phyloP scores from a whole-genome alignment of 2,113 vertebrate genomes.

The Corythornis cristatus region DNA sequence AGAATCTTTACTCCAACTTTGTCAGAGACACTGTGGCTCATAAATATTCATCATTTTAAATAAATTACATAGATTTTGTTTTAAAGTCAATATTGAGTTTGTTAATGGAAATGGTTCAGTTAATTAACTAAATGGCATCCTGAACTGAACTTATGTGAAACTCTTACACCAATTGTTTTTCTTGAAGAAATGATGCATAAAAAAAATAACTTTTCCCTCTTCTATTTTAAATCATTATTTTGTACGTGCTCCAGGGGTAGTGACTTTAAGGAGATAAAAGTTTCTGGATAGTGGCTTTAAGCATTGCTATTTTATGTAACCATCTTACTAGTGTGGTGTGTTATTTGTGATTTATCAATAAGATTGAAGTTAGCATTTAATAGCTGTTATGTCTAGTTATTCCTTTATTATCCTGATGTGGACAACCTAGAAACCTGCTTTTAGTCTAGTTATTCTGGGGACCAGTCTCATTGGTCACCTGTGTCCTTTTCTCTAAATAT shows the following conservation, averaged over 20 bases:
- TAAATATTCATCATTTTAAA: slow-evolving; percentile 69
- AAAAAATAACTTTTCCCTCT: slow-evolving; percentile 54
- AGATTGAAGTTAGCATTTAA: background rate
- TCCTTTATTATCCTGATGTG: background rate
- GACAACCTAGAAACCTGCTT: background rate
- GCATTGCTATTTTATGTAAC: background rate
- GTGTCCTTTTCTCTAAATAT: background rate
- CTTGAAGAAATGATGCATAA: slow-evolving; percentile 73
- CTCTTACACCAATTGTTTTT: slow-evolving; percentile 67
- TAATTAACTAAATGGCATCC: slow-evolving; percentile 77
- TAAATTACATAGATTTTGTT: slow-evolving; percentile 64
- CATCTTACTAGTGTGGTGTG: background rate
- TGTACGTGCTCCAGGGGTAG: background rate
- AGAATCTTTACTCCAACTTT: slow-evolving; percentile 45
- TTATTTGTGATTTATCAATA: background rate
- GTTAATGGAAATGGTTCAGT: slow-evolving; percentile 75
- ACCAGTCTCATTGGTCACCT: background rate
- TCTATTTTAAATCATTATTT: background rate
- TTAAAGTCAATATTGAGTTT: slow-evolving; percentile 78
- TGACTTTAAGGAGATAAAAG: background rate
- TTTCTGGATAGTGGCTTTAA: background rate
- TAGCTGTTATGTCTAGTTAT: background rate
- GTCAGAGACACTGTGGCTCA: slow-evolving; percentile 12
- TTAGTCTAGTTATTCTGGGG: background rate
- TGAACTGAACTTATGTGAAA: slow-evolving; percentile 63